phyloP scores from a whole-genome alignment of 2,113 vertebrate genomes.

The Ifrita kowaldi region DNA sequence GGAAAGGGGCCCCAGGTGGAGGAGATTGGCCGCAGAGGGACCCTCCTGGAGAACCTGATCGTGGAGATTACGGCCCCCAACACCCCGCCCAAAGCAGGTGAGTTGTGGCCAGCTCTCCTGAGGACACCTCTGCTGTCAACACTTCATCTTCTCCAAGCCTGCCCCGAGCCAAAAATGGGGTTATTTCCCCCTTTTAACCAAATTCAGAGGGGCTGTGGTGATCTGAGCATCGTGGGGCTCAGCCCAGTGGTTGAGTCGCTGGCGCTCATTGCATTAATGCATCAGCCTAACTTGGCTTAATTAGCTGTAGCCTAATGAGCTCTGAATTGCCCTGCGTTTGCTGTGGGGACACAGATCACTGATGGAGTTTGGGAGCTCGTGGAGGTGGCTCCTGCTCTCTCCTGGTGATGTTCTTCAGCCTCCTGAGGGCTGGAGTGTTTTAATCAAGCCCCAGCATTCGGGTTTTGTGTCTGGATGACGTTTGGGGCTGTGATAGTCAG shows the following conservation, averaged over 20 bases:
- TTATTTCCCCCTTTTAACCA: neutral
- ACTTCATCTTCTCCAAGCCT: neutral
- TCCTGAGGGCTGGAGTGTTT: neutral
- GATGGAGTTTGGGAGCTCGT: neutral
- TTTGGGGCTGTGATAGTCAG: neutral
- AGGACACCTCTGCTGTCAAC: neutral
- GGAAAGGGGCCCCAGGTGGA: conserved; percentile 79
- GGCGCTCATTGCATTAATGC: accelerated
- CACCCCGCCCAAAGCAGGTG: conserved; percentile 78
- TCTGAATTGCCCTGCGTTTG: neutral
- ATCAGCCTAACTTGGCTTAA: neutral
- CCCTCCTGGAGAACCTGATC: conserved; percentile 89
- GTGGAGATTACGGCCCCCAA: conserved; percentile 87
- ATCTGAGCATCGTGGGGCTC: accelerated
- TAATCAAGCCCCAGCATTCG: neutral
- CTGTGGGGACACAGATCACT: accelerated
- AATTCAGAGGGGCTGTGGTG: neutral
- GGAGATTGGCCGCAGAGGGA: conserved; percentile 83
- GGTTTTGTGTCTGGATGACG: neutral
- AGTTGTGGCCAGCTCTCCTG: neutral
- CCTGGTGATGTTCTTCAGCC: neutral
- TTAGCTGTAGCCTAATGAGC: neutral
- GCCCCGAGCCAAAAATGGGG: neutral
- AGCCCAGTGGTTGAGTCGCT: accelerated
- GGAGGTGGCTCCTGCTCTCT: neutral